Conservation (phyloP, 2,797 vertebrate genomes). For the Diplodus sargus region DNA sequence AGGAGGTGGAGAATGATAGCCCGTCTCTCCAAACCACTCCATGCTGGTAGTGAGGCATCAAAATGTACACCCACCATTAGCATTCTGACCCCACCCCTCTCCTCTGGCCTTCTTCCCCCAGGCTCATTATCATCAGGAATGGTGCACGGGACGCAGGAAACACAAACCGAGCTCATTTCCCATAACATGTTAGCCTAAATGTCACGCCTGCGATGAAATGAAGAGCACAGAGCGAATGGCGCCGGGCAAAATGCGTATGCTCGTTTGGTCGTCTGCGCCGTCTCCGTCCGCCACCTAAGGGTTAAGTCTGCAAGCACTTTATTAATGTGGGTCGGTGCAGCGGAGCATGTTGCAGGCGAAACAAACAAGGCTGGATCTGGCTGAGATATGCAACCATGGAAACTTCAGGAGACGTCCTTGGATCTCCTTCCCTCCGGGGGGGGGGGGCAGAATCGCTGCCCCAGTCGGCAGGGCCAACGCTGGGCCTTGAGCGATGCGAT, state of each 20-base stretch:
- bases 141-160: conserved; percentile 44
- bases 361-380: conserved; percentile 63
- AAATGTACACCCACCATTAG: conserved; percentile 78
- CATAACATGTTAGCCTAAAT: conserved; percentile 56
- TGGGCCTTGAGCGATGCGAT: conserved; percentile 62
- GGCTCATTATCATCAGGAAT: conserved; percentile 69
- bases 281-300: conserved; percentile 28
- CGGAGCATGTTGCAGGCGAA: conserved; percentile 58
- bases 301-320: conserved; percentile 60
- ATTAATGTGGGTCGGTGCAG: conserved; percentile 69
- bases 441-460: conserved; percentile 41
- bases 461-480: conserved; percentile 38
- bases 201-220: conserved; percentile 55
- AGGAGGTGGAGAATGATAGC: conserved; percentile 67
- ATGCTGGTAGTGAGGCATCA: conserved; percentile 60
- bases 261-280: not conserved
- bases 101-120: conserved; percentile 54
- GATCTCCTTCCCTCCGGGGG: conserved; percentile 38
- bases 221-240: conserved; percentile 38
- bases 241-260: conserved; percentile 19
- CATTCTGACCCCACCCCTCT: conserved; percentile 77
- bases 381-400: conserved; percentile 60
- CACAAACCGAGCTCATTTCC: conserved; percentile 57
- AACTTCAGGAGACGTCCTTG: conserved; percentile 70
- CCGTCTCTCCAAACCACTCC: conserved; percentile 56